phyloP scores from a whole-genome alignment of 2,888 invertebrate species.

The Sphinx pinastri region DNA sequence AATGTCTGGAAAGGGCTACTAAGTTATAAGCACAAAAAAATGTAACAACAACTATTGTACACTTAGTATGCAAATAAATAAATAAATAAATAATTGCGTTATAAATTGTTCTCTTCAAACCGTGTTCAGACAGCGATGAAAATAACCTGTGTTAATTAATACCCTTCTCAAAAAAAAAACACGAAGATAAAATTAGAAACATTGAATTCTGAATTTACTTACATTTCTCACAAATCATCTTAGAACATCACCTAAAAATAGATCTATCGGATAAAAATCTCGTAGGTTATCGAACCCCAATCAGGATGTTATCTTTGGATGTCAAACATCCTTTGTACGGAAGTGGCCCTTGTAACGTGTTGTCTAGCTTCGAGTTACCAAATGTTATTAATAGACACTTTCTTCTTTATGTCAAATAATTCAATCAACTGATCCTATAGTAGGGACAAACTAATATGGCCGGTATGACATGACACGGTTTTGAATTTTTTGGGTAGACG shows the following conservation, averaged over 20 bases:
- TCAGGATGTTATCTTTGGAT: slow-evolving; percentile 26
- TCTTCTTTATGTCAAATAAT: no score
- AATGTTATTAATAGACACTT: no score
- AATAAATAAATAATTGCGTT: no score
- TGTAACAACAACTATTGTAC: no score
- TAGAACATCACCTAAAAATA: slow-evolving; percentile 1
- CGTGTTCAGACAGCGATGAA: not conserved
- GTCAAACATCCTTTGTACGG: slow-evolving; percentile 15
- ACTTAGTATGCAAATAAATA: no score
- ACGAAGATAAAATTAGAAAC: not conserved
- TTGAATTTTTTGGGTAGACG: no score
- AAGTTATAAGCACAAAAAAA: no score
- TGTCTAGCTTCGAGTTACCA: not conserved
- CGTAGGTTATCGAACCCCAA: slow-evolving; percentile 16
- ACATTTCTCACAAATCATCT: not conserved
- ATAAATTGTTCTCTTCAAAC: not conserved
- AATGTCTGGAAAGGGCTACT: no score
- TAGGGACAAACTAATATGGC: no score
- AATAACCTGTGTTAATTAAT: not conserved
- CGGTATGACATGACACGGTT: no score
- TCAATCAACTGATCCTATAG: no score
- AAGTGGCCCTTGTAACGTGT: not conserved
- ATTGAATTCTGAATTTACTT: not conserved
- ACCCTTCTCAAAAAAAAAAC: not conserved
- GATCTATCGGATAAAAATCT: not conserved